Base-by-base conservation (phyloP, 2,797 vertebrate species). In the Micropoecilia bifurca region DNA sequence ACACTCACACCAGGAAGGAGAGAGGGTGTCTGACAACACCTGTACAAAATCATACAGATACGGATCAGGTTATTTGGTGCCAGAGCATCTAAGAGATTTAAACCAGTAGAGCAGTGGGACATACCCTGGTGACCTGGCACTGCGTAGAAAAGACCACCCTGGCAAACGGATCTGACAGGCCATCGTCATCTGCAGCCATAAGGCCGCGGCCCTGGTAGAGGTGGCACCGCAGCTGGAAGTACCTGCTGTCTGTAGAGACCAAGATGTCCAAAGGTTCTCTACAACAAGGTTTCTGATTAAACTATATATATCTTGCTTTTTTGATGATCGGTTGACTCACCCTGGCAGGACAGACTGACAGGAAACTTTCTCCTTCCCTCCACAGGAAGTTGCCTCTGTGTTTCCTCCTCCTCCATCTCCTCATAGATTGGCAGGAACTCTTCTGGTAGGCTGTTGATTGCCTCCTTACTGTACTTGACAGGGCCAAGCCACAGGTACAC, bases 191-290 rank as follows among this genome's bases (percentile, higher is more conserved):
- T 1, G 97, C 97, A 46, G 98, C 96, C 77, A 97, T 91, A 78
- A 99, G 94, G 10, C 97, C 96, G 63, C 96, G 96, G 5, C 97
- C 97, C 94, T 99, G 98, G 88, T 99, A 99, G 74, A 99, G 71
- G 87, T 99, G 97, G 81, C 97, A 98, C 76, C 96, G 93, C 22
- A 99, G 95, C 95, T 99, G 98, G 95, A 98, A 99, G 90, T 98
- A 99, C 77, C 95, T 96, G 82, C 95, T 96, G 88, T 96, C 96
- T 97, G 91, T 66, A 89, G 6, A 78, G 16, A 66, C 28, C 75
- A 6, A 76, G 1, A 73, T 22, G 43, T 13, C 18, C 0, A 57
- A 8, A 47, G 20, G 3, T 53, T 28, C 14, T 76, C 6, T 28
- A 73, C 4, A 76, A n/a, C 43, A 9, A 28, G 33, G 45, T 20